Evolutionary conservation across 2,797 vertebrate species (phyloP).

Genomic region (Cuniculus paca): DNA sequence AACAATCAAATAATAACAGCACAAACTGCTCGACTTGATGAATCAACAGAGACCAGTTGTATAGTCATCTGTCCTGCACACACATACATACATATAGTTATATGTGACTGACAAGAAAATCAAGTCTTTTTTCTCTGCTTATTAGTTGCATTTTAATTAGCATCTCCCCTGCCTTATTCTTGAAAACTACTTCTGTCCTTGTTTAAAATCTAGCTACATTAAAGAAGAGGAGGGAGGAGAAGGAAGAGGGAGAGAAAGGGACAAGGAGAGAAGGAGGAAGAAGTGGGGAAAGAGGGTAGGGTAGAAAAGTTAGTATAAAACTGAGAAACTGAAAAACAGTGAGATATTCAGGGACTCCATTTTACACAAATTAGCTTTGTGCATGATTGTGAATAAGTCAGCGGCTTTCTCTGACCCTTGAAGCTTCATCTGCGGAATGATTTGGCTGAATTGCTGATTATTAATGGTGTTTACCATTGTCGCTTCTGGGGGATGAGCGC

Average conservation of each 20-base stretch:
- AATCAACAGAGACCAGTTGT: too few species aligned
- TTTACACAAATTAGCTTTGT: slow-evolving; percentile 1
- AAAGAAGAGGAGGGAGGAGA: not conserved
- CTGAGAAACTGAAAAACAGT: not conserved
- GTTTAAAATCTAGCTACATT: slow-evolving; percentile 10
- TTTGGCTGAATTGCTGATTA: slow-evolving; percentile 14
- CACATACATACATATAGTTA: too few species aligned
- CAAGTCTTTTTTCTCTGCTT: not conserved
- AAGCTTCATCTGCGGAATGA: not conserved
- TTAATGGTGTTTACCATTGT: slow-evolving; percentile 50
- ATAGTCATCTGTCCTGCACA: too few species aligned
- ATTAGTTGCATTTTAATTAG: not conserved
- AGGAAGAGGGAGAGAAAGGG: not conserved
- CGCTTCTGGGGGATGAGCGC: not conserved
- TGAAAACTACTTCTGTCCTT: slow-evolving; percentile 1
- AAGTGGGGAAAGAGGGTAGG: not conserved
- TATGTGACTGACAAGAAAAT: too few species aligned
- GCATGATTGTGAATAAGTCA: slow-evolving; percentile 31
- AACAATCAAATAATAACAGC: too few species aligned
- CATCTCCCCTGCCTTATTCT: not conserved
- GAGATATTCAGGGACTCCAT: not conserved
- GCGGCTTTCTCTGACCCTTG: not conserved
- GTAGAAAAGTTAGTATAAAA: not conserved
- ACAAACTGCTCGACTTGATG: too few species aligned
- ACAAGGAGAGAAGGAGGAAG: accelerated